Percentiles rank a stretch among this genome's conserved stretches.
Evolutionary conservation across 2,797 vertebrate species (phyloP).

Genomic region (Triplophysa bombifrons): DNA sequence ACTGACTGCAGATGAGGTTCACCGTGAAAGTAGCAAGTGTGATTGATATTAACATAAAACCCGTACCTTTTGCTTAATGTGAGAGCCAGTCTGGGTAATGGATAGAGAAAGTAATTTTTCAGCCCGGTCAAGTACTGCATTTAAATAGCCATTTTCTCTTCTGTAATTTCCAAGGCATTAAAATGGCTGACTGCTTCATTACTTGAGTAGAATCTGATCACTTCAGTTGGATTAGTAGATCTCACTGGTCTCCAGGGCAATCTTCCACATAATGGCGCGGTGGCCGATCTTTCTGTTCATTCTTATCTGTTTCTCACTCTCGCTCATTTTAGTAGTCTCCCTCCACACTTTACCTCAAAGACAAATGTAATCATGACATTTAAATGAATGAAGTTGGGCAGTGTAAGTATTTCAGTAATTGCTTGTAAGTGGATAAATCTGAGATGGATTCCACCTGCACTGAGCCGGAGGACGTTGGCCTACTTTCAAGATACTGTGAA

Average conservation of each 20-base stretch:
- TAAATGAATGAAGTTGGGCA: constrained; percentile 52
- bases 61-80: constrained; percentile 47
- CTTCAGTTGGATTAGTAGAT: constrained; percentile 50
- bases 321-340: constrained; percentile 29
- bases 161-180: constrained; percentile 61
- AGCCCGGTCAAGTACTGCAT: constrained; percentile 57
- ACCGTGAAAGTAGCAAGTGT: constrained; percentile 3
- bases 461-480: constrained; percentile 33
- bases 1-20: neutral
- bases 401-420: constrained; percentile 55
- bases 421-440: constrained; percentile 50
- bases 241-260: constrained; percentile 54
- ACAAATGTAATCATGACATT: constrained; percentile 50
- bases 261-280: constrained; percentile 50
- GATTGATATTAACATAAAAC: constrained; percentile 42
- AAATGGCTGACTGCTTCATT: constrained; percentile 56
- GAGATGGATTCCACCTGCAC: constrained; percentile 48
- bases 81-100: constrained; percentile 45
- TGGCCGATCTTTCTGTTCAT: constrained; percentile 32
- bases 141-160: constrained; percentile 57
- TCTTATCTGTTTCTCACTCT: constrained; percentile 26
- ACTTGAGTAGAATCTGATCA: constrained; percentile 57
- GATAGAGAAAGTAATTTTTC: constrained; percentile 52
- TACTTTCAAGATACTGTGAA: constrained; percentile 24
- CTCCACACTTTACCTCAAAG: constrained; percentile 31